Evolutionary conservation across 2,888 invertebrate species (phyloP).

Genomic region (Amiota mariae): DNA sequence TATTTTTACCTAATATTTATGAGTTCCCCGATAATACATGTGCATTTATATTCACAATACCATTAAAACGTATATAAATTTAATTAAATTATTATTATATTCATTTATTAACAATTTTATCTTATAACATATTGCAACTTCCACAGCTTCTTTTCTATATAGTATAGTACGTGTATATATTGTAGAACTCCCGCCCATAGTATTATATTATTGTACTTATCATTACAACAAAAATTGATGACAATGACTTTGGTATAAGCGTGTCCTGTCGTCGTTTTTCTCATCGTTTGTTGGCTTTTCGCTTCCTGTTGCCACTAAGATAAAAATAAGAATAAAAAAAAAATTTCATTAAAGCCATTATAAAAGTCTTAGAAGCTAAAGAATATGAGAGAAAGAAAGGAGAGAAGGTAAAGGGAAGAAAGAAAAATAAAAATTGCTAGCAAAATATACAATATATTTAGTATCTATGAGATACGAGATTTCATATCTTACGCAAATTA

Average conservation of each 20-base stretch:
- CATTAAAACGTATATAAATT: too few species aligned
- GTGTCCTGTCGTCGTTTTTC: too few species aligned
- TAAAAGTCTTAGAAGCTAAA: slow-evolving; percentile 50
- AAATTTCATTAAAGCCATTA: slow-evolving; percentile 65
- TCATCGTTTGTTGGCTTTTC: background rate
- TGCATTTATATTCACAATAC: too few species aligned
- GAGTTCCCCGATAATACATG: too few species aligned
- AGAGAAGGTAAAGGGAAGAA: slow-evolving; percentile 17
- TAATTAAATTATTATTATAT: too few species aligned
- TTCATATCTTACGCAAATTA: slow-evolving; percentile 27
- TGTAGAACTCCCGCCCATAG: slow-evolving; percentile 44
- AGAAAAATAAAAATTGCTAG: background rate
- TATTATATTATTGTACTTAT: too few species aligned
- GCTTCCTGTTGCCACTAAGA: slow-evolving; percentile 55
- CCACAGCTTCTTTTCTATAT: too few species aligned
- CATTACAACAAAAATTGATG: background rate
- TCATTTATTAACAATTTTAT: too few species aligned
- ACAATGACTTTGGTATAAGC: background rate
- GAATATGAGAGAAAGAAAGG: background rate
- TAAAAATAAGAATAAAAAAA: slow-evolving; percentile 42
- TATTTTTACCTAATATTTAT: too few species aligned
- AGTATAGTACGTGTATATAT: slow-evolving; percentile 30
- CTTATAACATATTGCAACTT: too few species aligned
- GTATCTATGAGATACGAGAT: slow-evolving; percentile 19
- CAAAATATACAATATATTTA: background rate